Percentiles rank a stretch among this genome's conserved stretches.
Evolutionary conservation across 1,140 invertebrate species (phyloP).

Genomic region (Anastrepha ludens): DNA sequence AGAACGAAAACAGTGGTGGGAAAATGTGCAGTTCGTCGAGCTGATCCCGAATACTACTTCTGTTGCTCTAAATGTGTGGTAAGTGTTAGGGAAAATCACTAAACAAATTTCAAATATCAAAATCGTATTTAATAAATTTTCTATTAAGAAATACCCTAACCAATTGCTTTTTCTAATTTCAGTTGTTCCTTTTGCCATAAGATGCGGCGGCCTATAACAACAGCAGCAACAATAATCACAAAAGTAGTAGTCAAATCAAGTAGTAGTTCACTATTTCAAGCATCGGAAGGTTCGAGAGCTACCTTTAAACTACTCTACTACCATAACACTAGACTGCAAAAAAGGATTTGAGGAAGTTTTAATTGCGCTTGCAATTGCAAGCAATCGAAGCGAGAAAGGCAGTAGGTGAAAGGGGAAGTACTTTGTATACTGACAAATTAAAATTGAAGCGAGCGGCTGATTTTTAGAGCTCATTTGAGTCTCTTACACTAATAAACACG

Average conservation of each 20-base stretch:
- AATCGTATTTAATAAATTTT: no score
- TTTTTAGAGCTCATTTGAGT: no score
- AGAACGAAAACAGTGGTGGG: not conserved
- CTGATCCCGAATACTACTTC: conserved; percentile 53
- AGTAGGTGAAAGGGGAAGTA: not conserved
- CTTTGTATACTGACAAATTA: not conserved
- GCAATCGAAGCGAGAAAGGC: not conserved
- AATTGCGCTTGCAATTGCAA: not conserved
- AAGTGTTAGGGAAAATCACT: not conserved
- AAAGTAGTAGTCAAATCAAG: conserved; percentile 51
- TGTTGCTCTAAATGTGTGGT: conserved; percentile 57
- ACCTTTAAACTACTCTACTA: conserved; percentile 57
- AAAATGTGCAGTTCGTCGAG: conserved; percentile 53
- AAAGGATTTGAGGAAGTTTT: conserved; percentile 55
- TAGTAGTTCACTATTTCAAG: conserved; percentile 36
- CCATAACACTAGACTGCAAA: conserved; percentile 56
- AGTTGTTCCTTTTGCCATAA: conserved; percentile 55
- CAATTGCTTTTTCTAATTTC: not conserved
- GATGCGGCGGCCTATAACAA: conserved; percentile 53
- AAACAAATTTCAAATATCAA: not conserved
- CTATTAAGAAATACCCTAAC: not conserved
- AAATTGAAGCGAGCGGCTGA: no score
- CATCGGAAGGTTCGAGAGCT: conserved; percentile 53
- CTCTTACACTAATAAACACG: not conserved
- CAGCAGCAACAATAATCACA: conserved; percentile 36